These are phyloP conservation scores for Phallusia fumigata DNA, from an alignment of 23 tunicate species.

Conservation along the genomic window DNA sequence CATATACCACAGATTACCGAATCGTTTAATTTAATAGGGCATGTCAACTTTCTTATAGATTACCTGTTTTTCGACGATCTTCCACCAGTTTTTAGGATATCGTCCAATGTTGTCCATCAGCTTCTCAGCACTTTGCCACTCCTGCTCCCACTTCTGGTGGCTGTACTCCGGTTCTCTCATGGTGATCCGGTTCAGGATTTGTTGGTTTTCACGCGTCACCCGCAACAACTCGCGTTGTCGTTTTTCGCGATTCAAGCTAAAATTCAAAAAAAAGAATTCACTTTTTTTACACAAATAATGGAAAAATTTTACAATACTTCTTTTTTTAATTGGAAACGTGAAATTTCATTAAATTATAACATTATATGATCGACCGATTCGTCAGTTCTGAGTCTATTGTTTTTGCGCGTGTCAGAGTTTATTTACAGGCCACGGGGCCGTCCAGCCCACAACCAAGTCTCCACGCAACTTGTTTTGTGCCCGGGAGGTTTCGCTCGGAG, in stretches of 20 bases:
- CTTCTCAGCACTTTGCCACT: constrained; percentile 76
- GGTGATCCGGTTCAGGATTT: constrained; percentile 77
- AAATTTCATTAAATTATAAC: too few species aligned
- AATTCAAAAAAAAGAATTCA: not conserved
- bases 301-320: too few species aligned
- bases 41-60: not conserved
- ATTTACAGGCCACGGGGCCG: too few species aligned
- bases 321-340: too few species aligned
- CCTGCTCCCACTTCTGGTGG: constrained; percentile 83
- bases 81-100: constrained; percentile 99
- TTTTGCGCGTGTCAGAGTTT: too few species aligned
- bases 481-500: too few species aligned
- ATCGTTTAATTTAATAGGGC: too few species aligned
- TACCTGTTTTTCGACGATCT: constrained; percentile 80
- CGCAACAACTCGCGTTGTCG: constrained; percentile 85
- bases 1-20: too few species aligned
- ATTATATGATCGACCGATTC: too few species aligned
- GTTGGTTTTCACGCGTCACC: constrained; percentile 87
- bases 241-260: constrained; percentile 88
- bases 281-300: not conserved
- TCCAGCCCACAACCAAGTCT: too few species aligned
- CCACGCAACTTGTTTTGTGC: too few species aligned
- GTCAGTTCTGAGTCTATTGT: too few species aligned
- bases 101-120: constrained; percentile 95
- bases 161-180: constrained; percentile 88